Percentiles rank a stretch among this genome's conserved stretches.
phyloP scores from a whole-genome alignment of 2,888 invertebrate species.

The Helleia helle region DNA sequence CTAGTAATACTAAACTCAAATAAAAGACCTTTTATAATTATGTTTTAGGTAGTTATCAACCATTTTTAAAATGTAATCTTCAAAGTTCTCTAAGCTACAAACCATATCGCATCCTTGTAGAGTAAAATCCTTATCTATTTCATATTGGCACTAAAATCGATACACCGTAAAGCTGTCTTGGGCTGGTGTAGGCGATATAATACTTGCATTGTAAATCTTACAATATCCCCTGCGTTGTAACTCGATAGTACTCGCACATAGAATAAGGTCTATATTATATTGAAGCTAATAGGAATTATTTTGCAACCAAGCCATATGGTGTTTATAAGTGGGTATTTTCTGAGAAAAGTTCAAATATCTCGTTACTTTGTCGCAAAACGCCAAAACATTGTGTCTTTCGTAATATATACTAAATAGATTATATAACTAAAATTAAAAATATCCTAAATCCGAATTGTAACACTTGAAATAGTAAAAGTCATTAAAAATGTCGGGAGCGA shows the following conservation, averaged over 20 bases:
- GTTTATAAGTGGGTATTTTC: conserved; percentile 12
- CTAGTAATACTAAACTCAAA: too few relatives aligned
- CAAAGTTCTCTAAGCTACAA: too few relatives aligned
- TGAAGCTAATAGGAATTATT: conserved; percentile 13
- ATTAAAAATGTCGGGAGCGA: too few relatives aligned
- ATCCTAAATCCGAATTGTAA: too few relatives aligned
- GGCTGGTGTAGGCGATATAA: conserved; percentile 20
- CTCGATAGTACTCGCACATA: not conserved
- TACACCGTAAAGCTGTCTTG: conserved; percentile 20
- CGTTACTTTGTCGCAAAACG: not conserved
- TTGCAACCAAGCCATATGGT: conserved; percentile 18
- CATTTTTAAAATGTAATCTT: too few relatives aligned
- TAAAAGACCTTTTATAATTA: too few relatives aligned
- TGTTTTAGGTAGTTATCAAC: too few relatives aligned
- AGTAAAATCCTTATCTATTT: conserved; percentile 20
- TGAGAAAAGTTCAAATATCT: conserved; percentile 7
- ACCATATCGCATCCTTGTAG: conserved; percentile 8
- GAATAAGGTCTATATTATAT: not conserved
- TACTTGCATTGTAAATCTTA: conserved; percentile 14
- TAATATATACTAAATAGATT: too few relatives aligned
- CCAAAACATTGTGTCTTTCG: too few relatives aligned
- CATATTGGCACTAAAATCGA: conserved; percentile 20
- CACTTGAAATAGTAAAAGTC: too few relatives aligned
- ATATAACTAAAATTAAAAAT: too few relatives aligned
- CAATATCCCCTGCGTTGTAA: not conserved